Base-by-base conservation (phyloP, 1,140 invertebrate genomes). In the Drosophila pandora region DNA sequence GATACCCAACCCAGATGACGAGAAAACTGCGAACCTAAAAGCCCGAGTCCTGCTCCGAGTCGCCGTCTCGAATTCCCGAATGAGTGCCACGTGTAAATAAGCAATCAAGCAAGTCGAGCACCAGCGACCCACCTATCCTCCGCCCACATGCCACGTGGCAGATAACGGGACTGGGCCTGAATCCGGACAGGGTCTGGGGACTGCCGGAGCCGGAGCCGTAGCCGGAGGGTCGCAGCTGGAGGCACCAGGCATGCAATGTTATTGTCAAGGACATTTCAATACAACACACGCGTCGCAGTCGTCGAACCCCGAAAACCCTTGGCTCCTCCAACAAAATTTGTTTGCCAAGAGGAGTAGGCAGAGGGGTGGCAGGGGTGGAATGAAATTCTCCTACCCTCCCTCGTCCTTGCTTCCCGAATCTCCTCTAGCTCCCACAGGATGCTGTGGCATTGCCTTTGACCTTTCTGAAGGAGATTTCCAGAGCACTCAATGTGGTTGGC, bases 231-330 rank as follows among this genome's bases (percentile, higher is more conserved):
- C 34, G 30, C 71, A 50, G 32, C 71, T 55, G 41, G 59, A 54
- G 41, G 49, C 78, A 62, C 55, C 67, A 48, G 78, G 70, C 83
- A 83, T 79, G 75, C 76, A 79, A 88, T 88, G 79, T 88, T 89
- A 88, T 88, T 88, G 83, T 82, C 83, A 87, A 87, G 83, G 83
- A 88, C 83, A 87, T 87, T 85, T 85, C 77, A 85, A 80, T 74
- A 79, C 55, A 87, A 72, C 69, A 75, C 80, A 74, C 81, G 73
- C 81, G 72, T 76, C 28, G 60, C 53, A 47, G 57, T 62, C 67
- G 32, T 43, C 34, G 45, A 47, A 39, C 41, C 59, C 32, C 54
- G 10, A 34, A 55, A 62, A 13, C 21, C 32, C 30, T 54, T 22
- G 28, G 37, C 13, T 2, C 39, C 28, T 39, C 30, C 13, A 43